Evolutionary conservation across 2,888 invertebrate genomes (phyloP), one percentile per base, ranked within the genome.

Genomic region (Leptinotarsa haldemani): DNA sequence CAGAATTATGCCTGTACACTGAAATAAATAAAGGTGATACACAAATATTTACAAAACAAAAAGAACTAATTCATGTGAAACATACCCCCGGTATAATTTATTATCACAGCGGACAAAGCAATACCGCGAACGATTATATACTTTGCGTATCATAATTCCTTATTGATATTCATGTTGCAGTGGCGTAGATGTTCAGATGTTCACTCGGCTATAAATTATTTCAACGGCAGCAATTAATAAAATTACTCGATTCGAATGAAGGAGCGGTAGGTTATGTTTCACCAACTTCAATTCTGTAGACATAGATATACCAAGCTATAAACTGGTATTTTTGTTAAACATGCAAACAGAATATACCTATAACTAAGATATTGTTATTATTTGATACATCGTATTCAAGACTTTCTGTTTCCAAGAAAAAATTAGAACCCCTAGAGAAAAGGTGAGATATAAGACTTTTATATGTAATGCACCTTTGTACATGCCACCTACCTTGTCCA

Each of bases 21-120:
- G 83, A 80, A 82, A 87, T 86, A 87, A 87, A 86, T 86, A 86
- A 85, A 84, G 80, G 82, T 83, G 83, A 85, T 86, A 85, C 84
- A 85, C 84, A 86, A 86, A 86, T 85, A 85, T 86, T 85, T 84
- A 82, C 82, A 79, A 84, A 85, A 85, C 82, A 84, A 85, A 83
- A 85, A 83, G 79, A 82, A 77, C 79, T 80, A 82, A 81, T 83
- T 83, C 83, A 84, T 83, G 83, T 83, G 84, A 80, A 83, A 83
- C 79, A 81, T 80, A 82, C 80, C 83, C 81, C 80, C 77, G 78
- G 76, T 76, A 82, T 86, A 85, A 86, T 86, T 86, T 86, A 86
- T 85, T 83, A 83, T 80, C 82, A 78, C 79, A 77, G 77, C 82
- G 83, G 84, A 85, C 85, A 86, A 86, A 86, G 84, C 84, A 80